Conservation (phyloP, 2,888 invertebrate species). For the Patella depressa region DNA sequence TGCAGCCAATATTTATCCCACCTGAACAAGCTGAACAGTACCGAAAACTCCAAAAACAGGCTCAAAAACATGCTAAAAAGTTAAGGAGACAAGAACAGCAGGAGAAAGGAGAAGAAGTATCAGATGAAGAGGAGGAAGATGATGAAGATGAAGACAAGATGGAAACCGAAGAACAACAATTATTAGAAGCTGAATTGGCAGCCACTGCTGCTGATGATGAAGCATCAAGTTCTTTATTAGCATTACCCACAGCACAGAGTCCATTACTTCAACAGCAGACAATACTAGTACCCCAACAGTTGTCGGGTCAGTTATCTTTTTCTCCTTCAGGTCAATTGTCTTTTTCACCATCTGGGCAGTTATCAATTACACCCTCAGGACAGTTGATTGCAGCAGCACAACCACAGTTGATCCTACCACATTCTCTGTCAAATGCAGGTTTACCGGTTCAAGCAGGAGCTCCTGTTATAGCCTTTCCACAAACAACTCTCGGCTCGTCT, state of each 20-base stretch:
- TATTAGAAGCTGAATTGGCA: constrained; percentile 37
- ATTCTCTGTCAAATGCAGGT: constrained; percentile 39
- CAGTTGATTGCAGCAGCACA: constrained; percentile 30
- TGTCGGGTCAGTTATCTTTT: constrained; percentile 16
- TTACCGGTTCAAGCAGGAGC: constrained; percentile 59
- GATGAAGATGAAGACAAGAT: neutral
- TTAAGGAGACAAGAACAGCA: constrained; percentile 76
- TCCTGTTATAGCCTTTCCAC: constrained; percentile 56
- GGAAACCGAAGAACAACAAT: constrained; percentile 31
- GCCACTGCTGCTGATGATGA: constrained; percentile 33
- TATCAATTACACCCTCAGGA: constrained; percentile 22
- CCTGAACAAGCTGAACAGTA: constrained; percentile 68
- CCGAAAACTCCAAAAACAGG: constrained; percentile 75
- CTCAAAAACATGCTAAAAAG: constrained; percentile 85
- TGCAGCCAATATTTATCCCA: constrained; percentile 55
- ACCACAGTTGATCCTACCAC: constrained; percentile 29
- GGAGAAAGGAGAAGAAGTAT: constrained; percentile 57
- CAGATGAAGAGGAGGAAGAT: constrained; percentile 49
- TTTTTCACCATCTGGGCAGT: constrained; percentile 21
- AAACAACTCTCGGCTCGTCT: constrained; percentile 32
- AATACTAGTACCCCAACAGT: constrained; percentile 35
- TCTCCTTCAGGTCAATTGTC: constrained; percentile 29
- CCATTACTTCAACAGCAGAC: constrained; percentile 41
- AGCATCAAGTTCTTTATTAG: constrained; percentile 19
- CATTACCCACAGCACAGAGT: constrained; percentile 38